A percentile compares a stretch with the other conserved stretches of the same genome.
Conservation (phyloP, 2,797 vertebrate genomes). For the Aselliscus stoliczkanus region DNA sequence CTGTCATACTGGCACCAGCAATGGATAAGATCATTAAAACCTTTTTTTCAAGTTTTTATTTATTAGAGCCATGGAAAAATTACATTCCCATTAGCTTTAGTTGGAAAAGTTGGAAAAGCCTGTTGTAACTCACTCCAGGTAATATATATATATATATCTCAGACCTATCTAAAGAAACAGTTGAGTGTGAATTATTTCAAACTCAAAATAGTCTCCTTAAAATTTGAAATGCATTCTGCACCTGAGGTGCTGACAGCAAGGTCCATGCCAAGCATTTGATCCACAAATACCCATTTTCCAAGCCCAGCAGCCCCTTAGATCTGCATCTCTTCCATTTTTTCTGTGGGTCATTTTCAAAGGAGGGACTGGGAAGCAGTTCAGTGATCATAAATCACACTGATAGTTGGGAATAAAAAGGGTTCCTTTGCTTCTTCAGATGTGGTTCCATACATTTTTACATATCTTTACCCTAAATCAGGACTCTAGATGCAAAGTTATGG, state of each 20-base stretch:
- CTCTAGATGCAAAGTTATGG: conserved; percentile 52
- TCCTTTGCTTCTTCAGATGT: conserved; percentile 54
- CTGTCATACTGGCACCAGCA: conserved; percentile 28
- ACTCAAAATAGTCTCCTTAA: conserved; percentile 70
- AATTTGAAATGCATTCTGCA: conserved; percentile 67
- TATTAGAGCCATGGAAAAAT: conserved; percentile 62
- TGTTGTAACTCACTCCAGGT: conserved; percentile 55
- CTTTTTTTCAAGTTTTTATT: conserved; percentile 57
- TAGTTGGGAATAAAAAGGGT: not conserved
- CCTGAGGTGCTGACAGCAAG: conserved; percentile 63
- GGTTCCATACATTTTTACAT: conserved; percentile 57
- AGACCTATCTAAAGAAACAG: conserved; percentile 57
- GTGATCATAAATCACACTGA: conserved; percentile 36
- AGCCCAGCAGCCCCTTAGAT: conserved; percentile 37
- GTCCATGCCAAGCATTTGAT: conserved; percentile 56
- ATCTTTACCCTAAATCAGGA: conserved; percentile 58
- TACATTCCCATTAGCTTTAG: conserved; percentile 64
- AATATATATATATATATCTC: too few species aligned
- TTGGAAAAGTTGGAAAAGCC: conserved; percentile 65
- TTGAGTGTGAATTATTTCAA: conserved; percentile 66
- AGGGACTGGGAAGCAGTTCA: conserved; percentile 32
- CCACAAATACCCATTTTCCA: conserved; percentile 55
- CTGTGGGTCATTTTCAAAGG: not conserved
- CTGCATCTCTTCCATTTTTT: not conserved
- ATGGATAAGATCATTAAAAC: conserved; percentile 55